Base-by-base conservation (phyloP, 2,888 invertebrate genomes). In the Lepidochitona cinerea region DNA sequence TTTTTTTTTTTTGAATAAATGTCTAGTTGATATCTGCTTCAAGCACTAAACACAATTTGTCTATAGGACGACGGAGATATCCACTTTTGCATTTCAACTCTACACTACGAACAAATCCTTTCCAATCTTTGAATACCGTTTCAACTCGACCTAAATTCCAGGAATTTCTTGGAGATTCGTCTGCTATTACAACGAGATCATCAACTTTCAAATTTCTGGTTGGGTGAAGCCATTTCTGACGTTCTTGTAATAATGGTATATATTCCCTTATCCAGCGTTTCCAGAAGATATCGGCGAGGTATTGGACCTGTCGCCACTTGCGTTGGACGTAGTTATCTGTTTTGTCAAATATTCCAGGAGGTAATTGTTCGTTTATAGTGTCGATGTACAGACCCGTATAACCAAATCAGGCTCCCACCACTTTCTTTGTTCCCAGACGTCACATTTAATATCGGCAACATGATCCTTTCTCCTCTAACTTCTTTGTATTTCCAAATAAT, bases 281-380 rank as follows among this genome's bases (percentile, higher is more conserved):
- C n/a, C n/a, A n/a, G n/a, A n/a, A n/a, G n/a, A n/a, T n/a, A n/a
- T n/a, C n/a, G 9, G 80, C 70, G n/a, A 77, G 6, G 54, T 79
- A 79, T 35, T 80, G 80, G 3, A 79, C 68, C 70, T 79, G 79
- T 4, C 75, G 64, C 79, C 80, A 80, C 33, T 71, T 64, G n/a
- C 79, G 64, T 32, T 52, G 37, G 7, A 49, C 67, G 37, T 78
- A 79, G 41, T 54, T 65, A 49, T 80, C 78, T 12, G 52, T 37
- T 37, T 78, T 75, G 41, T 53, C 59, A 33, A 77, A 76, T 33
- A 54, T 41, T 26, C 76, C 76, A 1, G 78, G 75, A 23, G 75
- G 76, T 26, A 70, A 33, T 3, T n/a, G 33, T 12, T 65, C 26
- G n/a, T n/a, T n/a, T n/a, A n/a, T n/a, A n/a, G n/a, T n/a, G n/a